phyloP scores from a whole-genome alignment of 2,113 vertebrate genomes.

The Ifrita kowaldi region DNA sequence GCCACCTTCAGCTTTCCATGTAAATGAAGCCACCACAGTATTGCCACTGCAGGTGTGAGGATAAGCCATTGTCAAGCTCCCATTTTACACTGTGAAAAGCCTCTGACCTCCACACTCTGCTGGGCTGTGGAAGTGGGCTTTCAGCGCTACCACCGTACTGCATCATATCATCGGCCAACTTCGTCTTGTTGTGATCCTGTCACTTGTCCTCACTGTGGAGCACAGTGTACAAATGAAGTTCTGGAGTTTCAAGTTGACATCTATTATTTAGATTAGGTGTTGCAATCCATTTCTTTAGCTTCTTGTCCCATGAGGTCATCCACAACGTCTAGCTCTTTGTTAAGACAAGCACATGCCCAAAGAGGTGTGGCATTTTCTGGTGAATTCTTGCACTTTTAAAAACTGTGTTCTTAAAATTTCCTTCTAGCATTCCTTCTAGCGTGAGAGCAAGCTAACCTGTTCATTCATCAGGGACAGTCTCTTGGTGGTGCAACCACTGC shows the following conservation, averaged over 20 bases:
- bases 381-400: not conserved
- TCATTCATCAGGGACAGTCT: not conserved
- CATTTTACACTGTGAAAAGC: not conserved
- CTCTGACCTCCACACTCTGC: not conserved
- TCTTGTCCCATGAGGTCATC: not conserved
- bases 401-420: not conserved
- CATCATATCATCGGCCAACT: not conserved
- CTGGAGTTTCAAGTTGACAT: not conserved
- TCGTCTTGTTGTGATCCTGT: not conserved
- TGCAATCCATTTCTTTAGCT: not conserved
- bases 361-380: not conserved
- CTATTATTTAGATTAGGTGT: not conserved
- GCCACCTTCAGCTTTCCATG: not conserved
- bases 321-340: not conserved
- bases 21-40: not conserved
- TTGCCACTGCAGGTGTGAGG: not conserved
- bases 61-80: not conserved
- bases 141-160: not conserved
- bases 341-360: not conserved
- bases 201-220: not conserved
- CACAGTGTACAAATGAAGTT: not conserved
- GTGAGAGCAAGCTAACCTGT: not conserved
- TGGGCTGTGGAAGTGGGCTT: not conserved
- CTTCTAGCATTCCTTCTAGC: not conserved
- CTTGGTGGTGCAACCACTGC: not conserved